A percentile compares a stretch with the other conserved stretches of the same genome.
These are phyloP conservation scores for Dendrolimus kikuchii DNA, from an alignment of 1,140 invertebrate species.

Conservation along the genomic window DNA sequence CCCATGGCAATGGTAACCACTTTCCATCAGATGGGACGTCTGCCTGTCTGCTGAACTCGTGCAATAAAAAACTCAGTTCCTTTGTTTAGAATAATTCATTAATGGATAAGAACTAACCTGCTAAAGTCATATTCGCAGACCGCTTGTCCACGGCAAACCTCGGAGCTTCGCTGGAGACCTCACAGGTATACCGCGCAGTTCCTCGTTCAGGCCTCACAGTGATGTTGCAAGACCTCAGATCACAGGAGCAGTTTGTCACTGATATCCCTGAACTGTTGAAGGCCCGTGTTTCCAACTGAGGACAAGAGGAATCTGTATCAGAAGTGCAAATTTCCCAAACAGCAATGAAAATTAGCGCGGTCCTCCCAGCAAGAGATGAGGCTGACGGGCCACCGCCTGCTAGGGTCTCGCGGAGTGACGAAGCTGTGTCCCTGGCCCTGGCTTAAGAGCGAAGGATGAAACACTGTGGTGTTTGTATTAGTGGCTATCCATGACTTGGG, in stretches of 20 bases:
- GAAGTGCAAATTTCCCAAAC: background rate
- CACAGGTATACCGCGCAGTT: constrained; percentile 49
- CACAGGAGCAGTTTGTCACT: constrained; percentile 53
- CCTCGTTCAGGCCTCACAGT: constrained; percentile 44
- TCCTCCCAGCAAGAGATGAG: background rate
- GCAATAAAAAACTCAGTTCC: too few relatives aligned
- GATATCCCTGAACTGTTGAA: constrained; percentile 48
- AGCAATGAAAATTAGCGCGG: too few relatives aligned
- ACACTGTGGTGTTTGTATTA: too few relatives aligned
- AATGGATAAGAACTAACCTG: constrained; percentile 29
- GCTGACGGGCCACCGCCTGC: background rate
- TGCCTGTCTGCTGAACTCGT: too few relatives aligned
- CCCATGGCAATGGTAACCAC: too few relatives aligned
- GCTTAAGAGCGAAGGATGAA: too few relatives aligned
- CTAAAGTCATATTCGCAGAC: constrained; percentile 53
- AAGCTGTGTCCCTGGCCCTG: too few relatives aligned
- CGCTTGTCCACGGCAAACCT: constrained; percentile 48
- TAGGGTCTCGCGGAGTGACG: too few relatives aligned
- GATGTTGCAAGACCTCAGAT: constrained; percentile 32
- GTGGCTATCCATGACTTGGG: too few relatives aligned
- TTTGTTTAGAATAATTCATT: too few relatives aligned
- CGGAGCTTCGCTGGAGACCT: constrained; percentile 57
- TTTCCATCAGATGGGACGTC: too few relatives aligned
- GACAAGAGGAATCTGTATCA: constrained; percentile 1
- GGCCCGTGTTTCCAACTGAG: constrained; percentile 43